Base-by-base conservation (phyloP, 1,140 invertebrate species). In the Anastrepha obliqua region DNA sequence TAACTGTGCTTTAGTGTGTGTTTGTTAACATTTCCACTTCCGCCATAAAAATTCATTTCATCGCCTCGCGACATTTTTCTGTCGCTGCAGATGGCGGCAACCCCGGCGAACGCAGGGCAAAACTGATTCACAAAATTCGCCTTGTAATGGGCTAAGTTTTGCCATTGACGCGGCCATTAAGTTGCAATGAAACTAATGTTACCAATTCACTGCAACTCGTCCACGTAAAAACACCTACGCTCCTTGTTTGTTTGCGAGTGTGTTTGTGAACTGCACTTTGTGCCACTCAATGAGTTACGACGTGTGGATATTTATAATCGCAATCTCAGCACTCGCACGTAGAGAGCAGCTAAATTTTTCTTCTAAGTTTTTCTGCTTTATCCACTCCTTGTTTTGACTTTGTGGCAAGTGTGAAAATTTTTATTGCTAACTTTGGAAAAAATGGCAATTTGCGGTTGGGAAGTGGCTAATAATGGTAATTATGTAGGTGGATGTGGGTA, bases 101-200 rank as follows among this genome's bases (percentile, higher is more conserved):
- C 4, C 55, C 8, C 60, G 15, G 39, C 17, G 44, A 44, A 47
- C 55, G 20, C 11, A 39, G 8, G 29, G 47, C 11, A 44, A 59
- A 39, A 59, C 20, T 29, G 39, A 86, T 55, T 8, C 17, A 55
- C 67, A 20, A 42, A 39, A 59, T 78, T 81, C 42, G 29, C 58
- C 59, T 87, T 70, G 86, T 88, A 87, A 88, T 88, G 88, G 86
- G 58, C 74, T 60, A 88, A 88, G 88, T 88, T 88, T 88, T 86
- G 70, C 88, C 86, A 88, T 88, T 88, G 88, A 88, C 78, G 86
- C 88, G 81, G 86, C 88, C 81, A 88, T 88, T 88, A 88, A 87
- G 86, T 44, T 51, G 86, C 88, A 88, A 88, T 88, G 86, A 88
- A 87, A 85, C 67, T 59, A 86, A 85, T 85, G 85, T 87, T 88